A percentile compares a stretch with the other conserved stretches of the same genome.
phyloP scores from a whole-genome alignment of 2,113 vertebrate genomes.

The Pao palembangensis region DNA sequence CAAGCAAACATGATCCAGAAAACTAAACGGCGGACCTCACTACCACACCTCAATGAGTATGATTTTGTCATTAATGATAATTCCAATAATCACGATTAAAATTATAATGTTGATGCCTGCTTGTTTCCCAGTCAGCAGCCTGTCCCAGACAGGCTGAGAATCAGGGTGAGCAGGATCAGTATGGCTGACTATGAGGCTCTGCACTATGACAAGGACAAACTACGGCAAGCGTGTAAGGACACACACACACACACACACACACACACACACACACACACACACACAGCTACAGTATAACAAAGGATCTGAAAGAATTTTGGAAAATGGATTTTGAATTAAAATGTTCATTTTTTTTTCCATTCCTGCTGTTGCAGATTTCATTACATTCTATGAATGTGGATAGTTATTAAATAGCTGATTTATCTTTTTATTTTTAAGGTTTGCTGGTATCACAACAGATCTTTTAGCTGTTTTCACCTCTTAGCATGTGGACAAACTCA shows the following conservation, averaged over 20 bases:
- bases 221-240: slow-evolving; percentile 92
- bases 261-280: too few species aligned
- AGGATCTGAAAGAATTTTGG: too few species aligned
- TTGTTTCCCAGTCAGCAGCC: slow-evolving; percentile 82
- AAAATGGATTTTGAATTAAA: too few species aligned
- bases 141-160: slow-evolving; percentile 82
- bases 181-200: slow-evolving; percentile 92
- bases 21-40: slow-evolving; percentile 86
- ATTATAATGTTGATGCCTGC: neutral
- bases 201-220: slow-evolving; percentile 95
- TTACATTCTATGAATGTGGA: too few species aligned
- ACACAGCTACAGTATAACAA: too few species aligned
- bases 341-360: neutral
- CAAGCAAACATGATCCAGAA: slow-evolving; percentile 98
- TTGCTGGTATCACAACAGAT: too few species aligned
- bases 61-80: too few species aligned
- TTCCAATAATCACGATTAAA: too few species aligned
- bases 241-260: too few species aligned
- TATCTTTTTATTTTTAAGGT: neutral
- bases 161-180: slow-evolving; percentile 89
- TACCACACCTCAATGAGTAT: slow-evolving; percentile 90
- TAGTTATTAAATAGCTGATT: neutral
- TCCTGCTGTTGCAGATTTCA: neutral
- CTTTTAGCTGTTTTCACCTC: too few species aligned
- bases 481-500: too few species aligned